Base-by-base conservation (phyloP, 2,797 vertebrate species). In the Tapera naevia region DNA sequence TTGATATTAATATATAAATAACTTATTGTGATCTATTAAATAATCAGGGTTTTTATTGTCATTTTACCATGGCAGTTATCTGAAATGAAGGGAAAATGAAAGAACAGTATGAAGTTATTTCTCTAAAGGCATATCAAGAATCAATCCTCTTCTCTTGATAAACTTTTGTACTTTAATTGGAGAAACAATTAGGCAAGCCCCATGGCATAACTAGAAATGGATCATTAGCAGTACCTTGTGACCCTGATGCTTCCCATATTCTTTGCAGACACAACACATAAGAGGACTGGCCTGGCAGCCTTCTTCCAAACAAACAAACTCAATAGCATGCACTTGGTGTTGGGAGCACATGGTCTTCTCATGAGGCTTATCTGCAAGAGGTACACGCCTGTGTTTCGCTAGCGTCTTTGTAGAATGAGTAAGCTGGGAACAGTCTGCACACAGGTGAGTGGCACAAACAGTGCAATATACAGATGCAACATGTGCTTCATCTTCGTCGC, bases 211-310 rank as follows among this genome's bases (percentile, higher is more conserved):
- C 35, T 17, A 88, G 24, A 80, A 78, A 83, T 5, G 5, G 39
- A 71, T 54, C 57, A 48, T 21, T 39, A 81, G 19, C 61, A 82
- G 67, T 98, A 99, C 99, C 99, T 99, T 99, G 84, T 99, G 99
- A 89, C 99, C 99, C 97, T 99, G 99, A 97, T 99, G 99, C 94
- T 99, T 99, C 96, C 99, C 99, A 5, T 99, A 99, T 97, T 99
- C 99, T 97, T 99, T 99, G 96, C 99, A 99, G 96, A 99, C 99
- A 75, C 99, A 99, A 97, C 99, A 99, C 99, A 99, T 99, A 79
- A 99, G 99, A 5, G 99, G 99, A 61, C 98, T 99, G 0, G 98
- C 96, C 96, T 98, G 99, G 96, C 99, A 99, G 80, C 97, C 98
- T 79, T 99, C 99, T 98, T 99, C 99, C 97, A 99, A 98, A 86